phyloP scores from a whole-genome alignment of 2,113 vertebrate genomes.

The Daubentonia madagascariensis region DNA sequence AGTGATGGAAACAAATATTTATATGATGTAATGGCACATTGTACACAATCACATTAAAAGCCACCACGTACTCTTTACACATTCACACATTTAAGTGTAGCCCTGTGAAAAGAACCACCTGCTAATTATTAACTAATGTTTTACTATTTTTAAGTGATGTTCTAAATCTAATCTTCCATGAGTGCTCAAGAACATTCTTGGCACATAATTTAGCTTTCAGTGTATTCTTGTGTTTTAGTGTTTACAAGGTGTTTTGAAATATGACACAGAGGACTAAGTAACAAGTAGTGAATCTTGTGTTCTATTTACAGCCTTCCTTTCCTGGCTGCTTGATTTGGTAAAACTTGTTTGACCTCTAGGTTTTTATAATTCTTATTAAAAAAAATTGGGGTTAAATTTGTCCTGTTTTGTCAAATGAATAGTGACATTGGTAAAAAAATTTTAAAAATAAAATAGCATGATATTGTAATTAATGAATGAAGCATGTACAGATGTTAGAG shows the following conservation, averaged over 20 bases:
- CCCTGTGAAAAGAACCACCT: not conserved
- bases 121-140: not conserved
- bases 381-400: not conserved
- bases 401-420: not conserved
- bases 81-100: not conserved
- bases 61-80: not conserved
- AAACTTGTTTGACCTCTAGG: not conserved
- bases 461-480: not conserved
- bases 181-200: not conserved
- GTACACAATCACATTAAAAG: not conserved
- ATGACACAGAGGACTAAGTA: not conserved
- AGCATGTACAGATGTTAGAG: not conserved
- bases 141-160: not conserved
- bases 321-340: not conserved
- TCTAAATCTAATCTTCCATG: not conserved
- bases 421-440: not conserved
- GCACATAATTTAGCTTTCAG: not conserved
- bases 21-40: not conserved
- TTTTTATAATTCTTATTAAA: conserved; percentile 16
- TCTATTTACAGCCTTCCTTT: not conserved
- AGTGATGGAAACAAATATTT: not conserved
- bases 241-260: not conserved
- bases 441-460: not conserved
- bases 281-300: not conserved
- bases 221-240: not conserved